Evolutionary conservation across 2,888 invertebrate species (phyloP).

Genomic region (Xestia c-nigrum): DNA sequence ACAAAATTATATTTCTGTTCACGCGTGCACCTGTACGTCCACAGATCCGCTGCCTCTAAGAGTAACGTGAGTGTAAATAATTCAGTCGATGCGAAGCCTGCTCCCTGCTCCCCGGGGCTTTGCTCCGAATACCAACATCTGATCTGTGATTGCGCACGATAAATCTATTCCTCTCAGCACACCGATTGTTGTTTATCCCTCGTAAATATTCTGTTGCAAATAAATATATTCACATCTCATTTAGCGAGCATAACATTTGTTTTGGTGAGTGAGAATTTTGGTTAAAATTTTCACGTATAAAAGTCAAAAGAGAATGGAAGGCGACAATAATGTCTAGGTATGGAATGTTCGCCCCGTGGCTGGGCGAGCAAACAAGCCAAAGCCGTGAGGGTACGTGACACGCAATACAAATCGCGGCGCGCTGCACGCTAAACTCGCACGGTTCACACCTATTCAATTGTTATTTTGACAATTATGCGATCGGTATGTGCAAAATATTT

Average conservation of each 20-base stretch:
- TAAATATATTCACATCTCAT: constrained; percentile 60
- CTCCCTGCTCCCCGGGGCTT: constrained; percentile 84
- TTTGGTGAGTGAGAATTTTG: constrained; percentile 44
- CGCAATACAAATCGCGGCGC: constrained; percentile 72
- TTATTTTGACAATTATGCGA: constrained; percentile 58
- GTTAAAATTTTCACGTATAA: constrained; percentile 60
- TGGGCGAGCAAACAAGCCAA: constrained; percentile 78
- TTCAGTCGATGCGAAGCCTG: constrained; percentile 84
- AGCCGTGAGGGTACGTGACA: constrained; percentile 80
- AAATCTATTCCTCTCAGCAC: constrained; percentile 83
- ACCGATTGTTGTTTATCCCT: constrained; percentile 73
- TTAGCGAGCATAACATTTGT: constrained; percentile 49
- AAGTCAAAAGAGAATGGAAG: constrained; percentile 64
- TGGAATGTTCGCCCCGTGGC: constrained; percentile 72
- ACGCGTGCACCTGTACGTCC: constrained; percentile 66
- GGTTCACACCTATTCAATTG: constrained; percentile 62
- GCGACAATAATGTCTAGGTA: constrained; percentile 68
- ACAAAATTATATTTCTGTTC: constrained; percentile 72
- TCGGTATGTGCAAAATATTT: constrained; percentile 23
- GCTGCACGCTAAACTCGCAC: constrained; percentile 60
- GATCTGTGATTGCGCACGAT: constrained; percentile 87
- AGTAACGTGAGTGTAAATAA: constrained; percentile 86
- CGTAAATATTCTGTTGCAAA: constrained; percentile 70
- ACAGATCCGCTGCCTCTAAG: constrained; percentile 64
- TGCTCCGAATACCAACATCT: constrained; percentile 87